Conservation (phyloP, 2,113 vertebrate genomes). For the Centropus bengalensis region DNA sequence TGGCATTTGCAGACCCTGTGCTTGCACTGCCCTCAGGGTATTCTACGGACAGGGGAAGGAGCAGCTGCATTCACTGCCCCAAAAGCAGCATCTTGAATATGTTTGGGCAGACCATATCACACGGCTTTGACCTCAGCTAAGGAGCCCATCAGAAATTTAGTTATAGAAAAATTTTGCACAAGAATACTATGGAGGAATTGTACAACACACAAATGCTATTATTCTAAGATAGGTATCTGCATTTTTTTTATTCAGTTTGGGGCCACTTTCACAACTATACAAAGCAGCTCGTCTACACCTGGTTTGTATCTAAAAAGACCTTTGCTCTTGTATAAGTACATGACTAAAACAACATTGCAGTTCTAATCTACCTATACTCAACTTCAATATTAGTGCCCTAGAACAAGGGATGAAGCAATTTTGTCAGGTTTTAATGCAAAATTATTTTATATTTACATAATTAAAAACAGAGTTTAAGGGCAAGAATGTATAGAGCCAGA, state of each 20-base stretch:
- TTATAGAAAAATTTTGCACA: neutral
- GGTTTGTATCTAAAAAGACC: neutral
- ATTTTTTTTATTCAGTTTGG: neutral
- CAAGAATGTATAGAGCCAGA: neutral
- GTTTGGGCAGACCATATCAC: neutral
- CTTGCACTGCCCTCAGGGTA: neutral
- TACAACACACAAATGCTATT: neutral
- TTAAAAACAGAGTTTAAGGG: neutral
- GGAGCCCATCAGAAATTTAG: neutral
- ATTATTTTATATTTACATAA: neutral
- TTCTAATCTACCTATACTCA: slow-evolving; percentile 9
- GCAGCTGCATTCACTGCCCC: no score
- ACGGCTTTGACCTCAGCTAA: neutral
- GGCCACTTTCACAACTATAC: neutral
- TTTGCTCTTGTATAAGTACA: neutral
- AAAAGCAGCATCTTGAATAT: no score
- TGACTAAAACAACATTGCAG: neutral
- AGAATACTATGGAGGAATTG: neutral
- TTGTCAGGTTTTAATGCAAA: neutral
- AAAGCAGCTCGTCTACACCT: slow-evolving; percentile 30
- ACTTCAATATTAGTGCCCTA: neutral
- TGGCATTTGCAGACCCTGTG: fast-evolving
- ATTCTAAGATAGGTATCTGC: slow-evolving; percentile 17
- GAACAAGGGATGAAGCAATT: neutral
- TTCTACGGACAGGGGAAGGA: neutral